Evolutionary conservation across 2,113 vertebrate species (phyloP), one percentile per base, ranked within the genome.

Genomic region (Microcebus lehilahytsara): DNA sequence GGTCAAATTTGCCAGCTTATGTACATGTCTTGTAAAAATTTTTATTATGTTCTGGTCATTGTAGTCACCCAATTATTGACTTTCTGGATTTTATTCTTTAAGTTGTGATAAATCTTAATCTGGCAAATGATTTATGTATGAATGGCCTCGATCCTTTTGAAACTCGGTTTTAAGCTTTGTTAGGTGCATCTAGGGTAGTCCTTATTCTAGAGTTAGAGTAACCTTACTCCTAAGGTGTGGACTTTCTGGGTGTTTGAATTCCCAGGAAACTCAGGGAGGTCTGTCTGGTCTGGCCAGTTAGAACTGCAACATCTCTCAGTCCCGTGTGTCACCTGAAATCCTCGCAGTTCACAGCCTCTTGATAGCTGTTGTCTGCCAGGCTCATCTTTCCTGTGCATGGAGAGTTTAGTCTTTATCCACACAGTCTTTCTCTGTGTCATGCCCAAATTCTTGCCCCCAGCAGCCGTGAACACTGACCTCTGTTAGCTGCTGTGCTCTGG

Each of bases 331-430:
- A 2, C 37, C 34, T 34, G 88, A 7, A 37, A 40, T 2, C 23
- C 0, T 53, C 5, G 49, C 51, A 5, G 25, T 14, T 51, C 62
- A 3, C 14, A 78, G 58, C 32, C 58, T 23, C 12, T 3, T 1
- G 16, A 7, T 0, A 11, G 40, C 5, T 9, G 25, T 4, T 32
- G 32, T 53, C 37, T 40, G 88, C 23, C 2, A 6, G 6, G 13
- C 67, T 42, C 14, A 0, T 62, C 64, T 14, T 60, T 1, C 58
- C 3, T 10, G n/a, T 4, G 16, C 13, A 0, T 1, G 16, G 16
- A 8, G 6, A 10, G 42, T 46, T 40, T 14, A 6, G 12, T 37
- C 14, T 30, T 32, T 30, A 32, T 75, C 75, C 27, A 71, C 1
- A 34, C 75, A 1, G 9, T 1, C 4, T 13, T 17, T 46, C 77